Base-by-base conservation (phyloP, 2,888 invertebrate genomes). In the Drosophila seclusa region DNA sequence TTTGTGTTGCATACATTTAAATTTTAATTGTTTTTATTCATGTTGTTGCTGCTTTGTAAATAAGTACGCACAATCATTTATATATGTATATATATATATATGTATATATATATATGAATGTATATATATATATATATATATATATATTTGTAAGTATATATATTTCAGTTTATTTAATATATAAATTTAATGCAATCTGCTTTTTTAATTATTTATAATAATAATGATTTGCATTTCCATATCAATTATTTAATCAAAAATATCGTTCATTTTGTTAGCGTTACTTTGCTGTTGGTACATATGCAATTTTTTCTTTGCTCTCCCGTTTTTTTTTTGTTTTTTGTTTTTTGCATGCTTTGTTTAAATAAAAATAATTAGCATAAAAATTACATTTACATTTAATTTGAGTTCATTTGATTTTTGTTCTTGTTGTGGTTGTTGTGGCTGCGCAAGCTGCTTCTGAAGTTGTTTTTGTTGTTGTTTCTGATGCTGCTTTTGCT, bases 341-440 rank as follows among this genome's bases (percentile, higher is more conserved):
- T 50, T 68, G 60, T 57, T 45, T 21, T 6, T 79, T 63, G 60
- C 68, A 54, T 68, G 65, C 64, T 63, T 67, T 61, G 67, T 86
- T 90, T 90, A 91, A 91, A 92, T 90, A 80, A 91, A 88, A 91
- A 91, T 92, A 90, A 91, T 91, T 91, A 91, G 88, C 91, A 87
- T 91, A 90, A 88, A 91, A 91, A 91, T 91, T 84, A 91, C 91
- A 91, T 92, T 92, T 92, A 91, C 91, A 92, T 91, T 91, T 89
- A 91, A 91, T 92, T 91, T 91, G 90, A 91, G 92, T 91, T 91
- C 91, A 90, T 92, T 91, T 91, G 92, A 91, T 91, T 92, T 92
- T 87, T 90, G 91, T 90, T 78, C 74, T 77, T 74, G 68, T 80
- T 83, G 61, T 70, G 62, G 72, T 60, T 78, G 73, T 73, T 77